Evolutionary conservation across 1,140 invertebrate species (phyloP), one percentile per base, ranked within the genome.

Genomic region (Samia ricini): DNA sequence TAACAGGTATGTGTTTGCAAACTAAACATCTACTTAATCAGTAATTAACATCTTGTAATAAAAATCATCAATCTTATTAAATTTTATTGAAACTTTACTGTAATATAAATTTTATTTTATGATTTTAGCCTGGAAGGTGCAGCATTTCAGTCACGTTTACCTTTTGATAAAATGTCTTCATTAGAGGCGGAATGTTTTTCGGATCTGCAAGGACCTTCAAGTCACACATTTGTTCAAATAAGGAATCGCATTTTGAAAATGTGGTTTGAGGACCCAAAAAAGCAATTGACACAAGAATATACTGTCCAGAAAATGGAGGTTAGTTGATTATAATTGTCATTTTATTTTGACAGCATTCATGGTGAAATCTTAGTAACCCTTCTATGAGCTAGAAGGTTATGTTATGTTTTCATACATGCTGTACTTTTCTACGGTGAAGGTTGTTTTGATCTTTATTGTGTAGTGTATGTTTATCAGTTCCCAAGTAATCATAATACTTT

Each of bases 221-320:
- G 96, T 7, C 96, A 97, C 70, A 94, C 98, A 4, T 99, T 98
- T 88, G 92, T 99, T 23, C 96, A 98, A 82, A 95, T 99, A 71
- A 93, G 98, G 73, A 99, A 99, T 86, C 93, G 97, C 78, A 91
- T 99, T 91, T 91, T 99, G n/a, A 97, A 99, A 90, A 92, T 99
- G 75, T 99, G 98, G 98, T 92, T 99, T 55, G 97, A 99, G 78
- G 98, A 99, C 92, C 97, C 98, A 0, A 98, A 98, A 77, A 93
- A 96, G 70, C 97, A 99, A 79, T 89, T 99, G 8, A 95, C 95
- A 21, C 92, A 96, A 72, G 97, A 98, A 76, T 94, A 94, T 89
- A 94, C 94, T 24, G 84, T 98, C 12, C 93, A 95, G 20, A 94
- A 95, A 75, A 94, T 99, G 77, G 97, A 98, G 62, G 90, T 91